phyloP scores from a whole-genome alignment of 2,888 invertebrate genomes.

The Clanis bilineata region DNA sequence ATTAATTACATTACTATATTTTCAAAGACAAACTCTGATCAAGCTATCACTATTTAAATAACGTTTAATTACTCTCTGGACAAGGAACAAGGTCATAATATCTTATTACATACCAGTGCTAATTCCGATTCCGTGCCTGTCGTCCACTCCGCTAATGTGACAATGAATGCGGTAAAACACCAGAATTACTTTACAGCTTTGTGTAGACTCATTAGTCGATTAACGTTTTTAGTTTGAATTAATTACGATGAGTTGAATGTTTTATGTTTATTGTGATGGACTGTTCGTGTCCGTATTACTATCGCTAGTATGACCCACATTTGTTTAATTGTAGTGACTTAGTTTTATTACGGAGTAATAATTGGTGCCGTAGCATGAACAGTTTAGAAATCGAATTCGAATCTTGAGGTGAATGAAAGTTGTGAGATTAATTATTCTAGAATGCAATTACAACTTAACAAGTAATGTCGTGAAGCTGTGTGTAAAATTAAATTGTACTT shows the following conservation, averaged over 20 bases:
- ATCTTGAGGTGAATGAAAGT: too few relatives aligned
- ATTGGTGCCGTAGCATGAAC: too few relatives aligned
- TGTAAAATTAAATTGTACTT: too few relatives aligned
- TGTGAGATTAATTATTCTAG: neutral
- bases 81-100: too few relatives aligned
- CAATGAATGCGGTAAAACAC: slow-evolving; percentile 40
- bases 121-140: slow-evolving; percentile 16
- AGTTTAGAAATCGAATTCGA: too few relatives aligned
- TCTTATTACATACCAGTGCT: neutral
- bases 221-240: slow-evolving; percentile 50
- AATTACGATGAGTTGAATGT: slow-evolving; percentile 52
- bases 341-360: neutral
- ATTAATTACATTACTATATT: too few relatives aligned
- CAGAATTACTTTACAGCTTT: slow-evolving; percentile 12
- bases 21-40: too few relatives aligned
- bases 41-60: too few relatives aligned
- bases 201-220: slow-evolving; percentile 58
- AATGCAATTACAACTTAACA: too few relatives aligned
- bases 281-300: neutral
- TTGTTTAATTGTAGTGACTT: neutral
- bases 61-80: too few relatives aligned
- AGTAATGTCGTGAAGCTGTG: too few relatives aligned
- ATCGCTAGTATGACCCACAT: neutral
- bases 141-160: slow-evolving; percentile 49
- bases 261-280: slow-evolving; percentile 34